Percentiles rank a stretch among this genome's conserved stretches.
These are phyloP conservation scores for Opisthocomus hoazin DNA, from an alignment of 2,113 vertebrate species.

Conservation along the genomic window DNA sequence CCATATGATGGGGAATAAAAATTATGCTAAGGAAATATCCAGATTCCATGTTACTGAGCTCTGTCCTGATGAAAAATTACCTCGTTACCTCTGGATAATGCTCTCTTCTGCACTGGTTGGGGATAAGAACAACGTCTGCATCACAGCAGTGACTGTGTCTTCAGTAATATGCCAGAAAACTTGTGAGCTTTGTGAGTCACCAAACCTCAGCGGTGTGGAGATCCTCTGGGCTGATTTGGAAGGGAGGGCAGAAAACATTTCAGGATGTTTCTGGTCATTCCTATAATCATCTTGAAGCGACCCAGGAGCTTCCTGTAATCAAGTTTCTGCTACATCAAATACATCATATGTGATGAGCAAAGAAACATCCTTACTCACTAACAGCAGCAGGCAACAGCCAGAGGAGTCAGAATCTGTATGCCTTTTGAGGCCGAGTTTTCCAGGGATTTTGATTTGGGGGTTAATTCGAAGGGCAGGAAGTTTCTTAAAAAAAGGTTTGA, in stretches of 20 bases:
- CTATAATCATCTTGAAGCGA: not conserved
- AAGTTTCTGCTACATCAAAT: not conserved
- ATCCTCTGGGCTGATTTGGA: not conserved
- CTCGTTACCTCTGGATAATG: not conserved
- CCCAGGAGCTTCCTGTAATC: not conserved
- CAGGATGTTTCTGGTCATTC: not conserved
- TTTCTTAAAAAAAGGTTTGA: not conserved
- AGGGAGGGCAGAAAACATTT: not conserved
- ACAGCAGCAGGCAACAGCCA: not conserved
- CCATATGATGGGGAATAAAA: not conserved
- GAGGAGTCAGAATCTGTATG: not conserved
- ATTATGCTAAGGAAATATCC: not conserved
- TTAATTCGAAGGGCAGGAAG: not conserved
- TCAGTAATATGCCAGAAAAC: slow-evolving; percentile 45
- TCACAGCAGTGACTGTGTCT: not conserved
- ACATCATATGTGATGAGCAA: not conserved
- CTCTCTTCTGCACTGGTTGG: not conserved
- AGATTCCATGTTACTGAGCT: not conserved
- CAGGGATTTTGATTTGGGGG: not conserved
- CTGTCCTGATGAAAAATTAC: not conserved
- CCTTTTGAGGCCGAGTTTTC: not conserved
- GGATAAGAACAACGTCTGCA: not conserved
- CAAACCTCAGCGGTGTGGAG: not conserved
- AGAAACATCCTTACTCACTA: not conserved
- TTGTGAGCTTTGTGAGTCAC: slow-evolving; percentile 16